These are phyloP conservation scores for Catocala sponsa DNA, from an alignment of 2,888 invertebrate genomes.

Conservation along the genomic window DNA sequence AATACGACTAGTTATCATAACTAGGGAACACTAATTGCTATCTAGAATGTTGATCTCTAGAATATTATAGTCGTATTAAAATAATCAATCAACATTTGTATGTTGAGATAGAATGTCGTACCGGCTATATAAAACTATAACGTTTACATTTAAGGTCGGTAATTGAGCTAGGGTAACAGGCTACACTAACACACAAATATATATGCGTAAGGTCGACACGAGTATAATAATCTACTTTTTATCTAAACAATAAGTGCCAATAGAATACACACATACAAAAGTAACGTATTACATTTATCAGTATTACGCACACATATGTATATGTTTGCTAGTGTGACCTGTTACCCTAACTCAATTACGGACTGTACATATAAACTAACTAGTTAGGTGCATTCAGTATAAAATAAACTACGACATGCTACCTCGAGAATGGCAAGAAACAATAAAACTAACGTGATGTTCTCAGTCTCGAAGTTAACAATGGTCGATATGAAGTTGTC, in stretches of 20 bases:
- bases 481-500: conserved; percentile 98
- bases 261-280: too few relatives aligned
- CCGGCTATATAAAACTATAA: conserved; percentile 6
- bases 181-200: too few relatives aligned
- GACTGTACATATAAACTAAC: conserved; percentile 4
- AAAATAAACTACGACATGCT: conserved; percentile 50
- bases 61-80: conserved; percentile 44
- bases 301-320: too few relatives aligned
- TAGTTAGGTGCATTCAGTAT: neutral
- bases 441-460: conserved; percentile 96
- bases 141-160: neutral
- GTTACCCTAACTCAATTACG: neutral
- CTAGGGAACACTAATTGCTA: conserved; percentile 60
- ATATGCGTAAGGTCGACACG: too few relatives aligned
- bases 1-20: conserved; percentile 62
- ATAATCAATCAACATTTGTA: conserved; percentile 19
- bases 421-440: conserved; percentile 47
- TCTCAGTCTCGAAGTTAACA: conserved; percentile 97
- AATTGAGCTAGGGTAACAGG: too few relatives aligned
- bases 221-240: too few relatives aligned
- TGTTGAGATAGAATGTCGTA: conserved; percentile 47
- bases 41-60: conserved; percentile 68
- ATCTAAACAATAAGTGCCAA: neutral
- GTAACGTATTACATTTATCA: too few relatives aligned
- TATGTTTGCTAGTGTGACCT: too few relatives aligned